These are phyloP conservation scores for Rhabdomys dilectus DNA, from an alignment of 2,113 vertebrate genomes.

Conservation along the genomic window DNA sequence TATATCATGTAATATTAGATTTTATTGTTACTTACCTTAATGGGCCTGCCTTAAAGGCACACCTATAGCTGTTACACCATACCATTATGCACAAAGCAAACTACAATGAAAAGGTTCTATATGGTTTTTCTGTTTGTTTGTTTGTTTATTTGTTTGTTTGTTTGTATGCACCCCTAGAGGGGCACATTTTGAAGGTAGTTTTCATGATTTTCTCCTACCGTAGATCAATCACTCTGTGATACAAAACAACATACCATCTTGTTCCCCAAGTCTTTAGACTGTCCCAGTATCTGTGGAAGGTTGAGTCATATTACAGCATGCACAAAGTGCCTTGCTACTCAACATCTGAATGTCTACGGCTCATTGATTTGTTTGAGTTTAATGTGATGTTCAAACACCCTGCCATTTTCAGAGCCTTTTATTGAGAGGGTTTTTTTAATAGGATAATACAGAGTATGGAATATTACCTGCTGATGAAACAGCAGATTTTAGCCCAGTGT, in stretches of 20 bases:
- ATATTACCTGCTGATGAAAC: conserved; percentile 48
- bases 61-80: neutral
- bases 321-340: neutral
- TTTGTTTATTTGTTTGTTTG: neutral
- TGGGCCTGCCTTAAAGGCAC: neutral
- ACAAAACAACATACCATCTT: neutral
- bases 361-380: neutral
- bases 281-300: neutral
- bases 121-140: too few relatives aligned
- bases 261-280: neutral
- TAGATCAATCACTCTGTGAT: neutral
- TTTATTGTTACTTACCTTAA: neutral
- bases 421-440: neutral
- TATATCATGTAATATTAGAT: neutral
- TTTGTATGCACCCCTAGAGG: neutral
- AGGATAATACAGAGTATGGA: neutral
- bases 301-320: neutral
- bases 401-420: neutral
- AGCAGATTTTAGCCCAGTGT: conserved; percentile 25
- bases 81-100: neutral
- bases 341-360: neutral
- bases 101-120: conserved; percentile 1
- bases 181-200: neutral
- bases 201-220: neutral
- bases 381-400: neutral